These are phyloP conservation scores for Branchellion lobata DNA, from an alignment of 2,888 invertebrate genomes.

Conservation along the genomic window DNA sequence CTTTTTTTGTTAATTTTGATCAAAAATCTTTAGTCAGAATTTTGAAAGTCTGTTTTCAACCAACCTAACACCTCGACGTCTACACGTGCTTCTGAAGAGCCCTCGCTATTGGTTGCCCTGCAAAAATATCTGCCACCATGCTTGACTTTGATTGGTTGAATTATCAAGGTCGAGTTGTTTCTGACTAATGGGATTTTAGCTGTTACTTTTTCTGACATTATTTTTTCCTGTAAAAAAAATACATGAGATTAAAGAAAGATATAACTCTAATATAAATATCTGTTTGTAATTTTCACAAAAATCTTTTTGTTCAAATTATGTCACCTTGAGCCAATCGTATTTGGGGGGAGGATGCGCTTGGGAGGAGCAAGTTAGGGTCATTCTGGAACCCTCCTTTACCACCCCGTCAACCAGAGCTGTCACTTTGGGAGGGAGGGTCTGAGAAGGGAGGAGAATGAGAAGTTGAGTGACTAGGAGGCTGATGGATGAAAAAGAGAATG, in stretches of 20 bases:
- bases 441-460: too few relatives aligned
- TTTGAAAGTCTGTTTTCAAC: too few relatives aligned
- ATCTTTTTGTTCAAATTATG: too few relatives aligned
- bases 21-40: too few relatives aligned
- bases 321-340: conserved; percentile 39
- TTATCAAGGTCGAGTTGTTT: conserved; percentile 17
- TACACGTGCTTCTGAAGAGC: conserved; percentile 24
- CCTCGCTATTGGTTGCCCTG: conserved; percentile 30
- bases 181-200: conserved; percentile 29
- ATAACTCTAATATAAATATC: too few relatives aligned
- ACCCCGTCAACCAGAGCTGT: background rate
- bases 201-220: conserved; percentile 24
- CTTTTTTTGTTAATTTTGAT: too few relatives aligned
- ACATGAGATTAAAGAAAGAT: too few relatives aligned
- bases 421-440: background rate
- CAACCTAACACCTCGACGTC: conserved; percentile 37
- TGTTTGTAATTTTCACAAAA: too few relatives aligned
- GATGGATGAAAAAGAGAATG: too few relatives aligned
- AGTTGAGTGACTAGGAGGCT: too few relatives aligned
- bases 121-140: conserved; percentile 27
- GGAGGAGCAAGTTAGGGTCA: background rate
- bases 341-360: conserved; percentile 21
- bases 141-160: background rate
- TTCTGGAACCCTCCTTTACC: background rate
- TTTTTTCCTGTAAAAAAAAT: conserved; percentile 22